Evolutionary conservation across 2,113 vertebrate genomes (phyloP).

Genomic region (Peromyscus polionotus): DNA sequence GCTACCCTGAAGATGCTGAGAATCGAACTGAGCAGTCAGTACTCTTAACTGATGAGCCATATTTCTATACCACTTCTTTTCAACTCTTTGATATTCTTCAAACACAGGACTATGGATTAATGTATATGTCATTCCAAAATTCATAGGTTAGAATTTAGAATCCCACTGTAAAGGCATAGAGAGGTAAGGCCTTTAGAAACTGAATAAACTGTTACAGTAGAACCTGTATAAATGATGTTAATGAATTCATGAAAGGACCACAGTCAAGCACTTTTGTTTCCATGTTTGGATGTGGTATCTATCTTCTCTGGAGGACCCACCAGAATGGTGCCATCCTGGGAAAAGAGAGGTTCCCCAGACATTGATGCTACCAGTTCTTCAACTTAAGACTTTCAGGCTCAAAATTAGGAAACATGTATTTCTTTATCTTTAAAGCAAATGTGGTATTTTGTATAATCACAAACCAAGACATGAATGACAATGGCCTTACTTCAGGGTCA

Average conservation of each 20-base stretch:
- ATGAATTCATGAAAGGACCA: neutral
- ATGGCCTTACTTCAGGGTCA: neutral
- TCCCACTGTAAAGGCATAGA: neutral
- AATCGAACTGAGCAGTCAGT: neutral
- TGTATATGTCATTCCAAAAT: neutral
- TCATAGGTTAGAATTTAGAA: neutral
- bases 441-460: neutral
- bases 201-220: neutral
- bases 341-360: neutral
- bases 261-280: neutral
- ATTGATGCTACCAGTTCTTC: neutral
- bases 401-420: neutral
- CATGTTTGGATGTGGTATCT: neutral
- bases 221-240: neutral
- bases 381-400: neutral
- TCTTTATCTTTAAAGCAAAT: neutral
- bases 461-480: neutral
- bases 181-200: neutral
- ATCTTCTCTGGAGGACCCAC: neutral
- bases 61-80: neutral
- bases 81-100: neutral
- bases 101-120: neutral
- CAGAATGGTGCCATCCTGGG: neutral
- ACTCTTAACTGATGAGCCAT: neutral
- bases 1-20: neutral